A percentile compares a stretch with the other conserved stretches of the same genome.
These are phyloP conservation scores for Ptychobarbus kaznakovi DNA, from an alignment of 2,797 vertebrate species.

Conservation along the genomic window DNA sequence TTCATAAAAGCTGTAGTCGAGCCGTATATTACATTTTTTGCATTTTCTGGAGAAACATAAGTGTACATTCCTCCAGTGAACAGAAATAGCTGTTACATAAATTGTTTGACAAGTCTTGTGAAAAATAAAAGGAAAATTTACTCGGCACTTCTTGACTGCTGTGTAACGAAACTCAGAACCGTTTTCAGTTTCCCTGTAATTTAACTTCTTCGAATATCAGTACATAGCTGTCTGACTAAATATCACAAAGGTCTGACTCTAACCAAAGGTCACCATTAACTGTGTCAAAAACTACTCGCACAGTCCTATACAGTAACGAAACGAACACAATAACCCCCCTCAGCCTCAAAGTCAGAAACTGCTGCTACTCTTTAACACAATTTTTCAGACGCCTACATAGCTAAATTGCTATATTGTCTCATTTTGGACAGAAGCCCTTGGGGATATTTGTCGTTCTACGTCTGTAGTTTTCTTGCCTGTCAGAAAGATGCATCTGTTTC, in stretches of 20 bases:
- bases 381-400: slow-evolving; percentile 16
- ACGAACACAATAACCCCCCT: neutral
- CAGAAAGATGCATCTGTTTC: slow-evolving; percentile 85
- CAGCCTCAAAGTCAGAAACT: neutral
- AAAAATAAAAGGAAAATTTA: neutral
- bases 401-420: slow-evolving; percentile 45
- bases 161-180: slow-evolving; percentile 13
- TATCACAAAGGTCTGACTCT: neutral
- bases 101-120: neutral
- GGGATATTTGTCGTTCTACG: slow-evolving; percentile 79
- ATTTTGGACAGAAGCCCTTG: slow-evolving; percentile 67
- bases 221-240: neutral
- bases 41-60: neutral
- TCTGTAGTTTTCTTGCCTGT: slow-evolving; percentile 75
- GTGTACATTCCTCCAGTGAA: neutral
- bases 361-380: neutral
- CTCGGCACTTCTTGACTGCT: neutral
- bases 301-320: neutral
- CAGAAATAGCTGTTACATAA: neutral
- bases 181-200: slow-evolving; percentile 29
- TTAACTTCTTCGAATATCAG: slow-evolving; percentile 12
- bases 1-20: neutral
- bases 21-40: neutral
- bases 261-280: neutral
- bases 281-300: neutral